Percentiles rank a stretch among this genome's conserved stretches.
phyloP scores from a whole-genome alignment of 1,140 invertebrate species.

The Pseudachorutes palmiensis region DNA sequence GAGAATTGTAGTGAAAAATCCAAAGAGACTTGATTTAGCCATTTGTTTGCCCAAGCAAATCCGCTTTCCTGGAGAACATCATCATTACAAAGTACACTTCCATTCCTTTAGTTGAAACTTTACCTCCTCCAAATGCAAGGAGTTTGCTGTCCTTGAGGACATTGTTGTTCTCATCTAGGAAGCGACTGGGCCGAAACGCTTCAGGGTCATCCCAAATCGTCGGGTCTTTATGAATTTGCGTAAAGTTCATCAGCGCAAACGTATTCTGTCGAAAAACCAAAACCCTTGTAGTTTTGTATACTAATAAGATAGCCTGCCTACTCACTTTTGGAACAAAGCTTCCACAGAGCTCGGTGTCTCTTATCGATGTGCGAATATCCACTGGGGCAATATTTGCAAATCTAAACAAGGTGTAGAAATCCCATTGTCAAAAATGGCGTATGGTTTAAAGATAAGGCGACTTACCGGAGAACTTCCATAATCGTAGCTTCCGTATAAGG shows the following conservation, averaged over 20 bases:
- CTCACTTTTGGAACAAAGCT: constrained; percentile 10
- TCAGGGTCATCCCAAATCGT: constrained; percentile 61
- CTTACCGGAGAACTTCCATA: constrained; percentile 62
- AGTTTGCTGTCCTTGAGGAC: constrained; percentile 55
- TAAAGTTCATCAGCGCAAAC: constrained; percentile 72
- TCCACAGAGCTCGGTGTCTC: constrained; percentile 53
- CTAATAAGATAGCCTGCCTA: no score
- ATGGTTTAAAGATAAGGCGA: no score
- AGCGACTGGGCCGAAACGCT: constrained; percentile 65
- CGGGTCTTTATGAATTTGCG: constrained; percentile 61
- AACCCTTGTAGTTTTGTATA: no score
- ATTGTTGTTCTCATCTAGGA: constrained; percentile 57
- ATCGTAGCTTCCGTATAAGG: constrained; percentile 68
- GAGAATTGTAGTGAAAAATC: constrained; percentile 8
- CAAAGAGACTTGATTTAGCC: constrained; percentile 7
- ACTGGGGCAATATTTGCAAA: constrained; percentile 69
- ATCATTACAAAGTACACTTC: neutral
- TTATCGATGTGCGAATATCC: constrained; percentile 66
- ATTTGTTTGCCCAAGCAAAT: neutral
- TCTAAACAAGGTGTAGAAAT: neutral
- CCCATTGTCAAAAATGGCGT: no score
- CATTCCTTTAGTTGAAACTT: neutral
- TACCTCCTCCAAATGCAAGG: constrained; percentile 66
- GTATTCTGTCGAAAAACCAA: constrained; percentile 46
- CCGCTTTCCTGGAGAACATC: constrained; percentile 3